Conservation (phyloP, 2,797 vertebrate genomes). For the Helostoma temminkii region DNA sequence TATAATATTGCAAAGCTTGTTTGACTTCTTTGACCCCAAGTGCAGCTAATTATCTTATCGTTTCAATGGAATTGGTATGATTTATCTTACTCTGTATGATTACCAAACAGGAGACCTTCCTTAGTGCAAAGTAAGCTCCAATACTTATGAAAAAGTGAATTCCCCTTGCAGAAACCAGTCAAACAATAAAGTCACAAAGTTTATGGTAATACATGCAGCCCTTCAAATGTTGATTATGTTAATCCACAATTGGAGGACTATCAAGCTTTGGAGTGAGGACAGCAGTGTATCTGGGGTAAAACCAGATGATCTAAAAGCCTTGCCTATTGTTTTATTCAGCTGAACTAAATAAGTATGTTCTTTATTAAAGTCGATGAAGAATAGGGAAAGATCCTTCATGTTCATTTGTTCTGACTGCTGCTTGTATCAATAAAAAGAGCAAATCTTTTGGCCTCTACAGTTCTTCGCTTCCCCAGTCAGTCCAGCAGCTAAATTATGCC, state of each 20-base stretch:
- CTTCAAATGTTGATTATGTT: conserved; percentile 24
- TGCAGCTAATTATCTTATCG: too few relatives aligned
- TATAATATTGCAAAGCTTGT: not conserved
- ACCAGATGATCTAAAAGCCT: conserved; percentile 19
- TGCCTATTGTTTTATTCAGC: conserved; percentile 1
- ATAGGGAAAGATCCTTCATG: not conserved
- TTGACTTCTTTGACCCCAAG: too few relatives aligned
- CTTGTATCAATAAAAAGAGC: conserved; percentile 38
- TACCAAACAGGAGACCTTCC: not conserved
- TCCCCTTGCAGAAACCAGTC: not conserved
- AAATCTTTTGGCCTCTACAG: conserved; percentile 50
- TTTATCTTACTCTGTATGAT: not conserved
- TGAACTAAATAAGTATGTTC: conserved; percentile 12
- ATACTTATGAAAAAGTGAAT: not conserved
- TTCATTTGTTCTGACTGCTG: conserved; percentile 40
- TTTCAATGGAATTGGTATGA: not conserved
- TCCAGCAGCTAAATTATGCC: conserved; percentile 68
- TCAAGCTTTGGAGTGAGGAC: conserved; percentile 6
- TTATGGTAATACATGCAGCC: conserved; percentile 39
- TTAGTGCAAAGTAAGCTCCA: not conserved
- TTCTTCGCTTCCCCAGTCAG: conserved; percentile 54
- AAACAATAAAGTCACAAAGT: not conserved
- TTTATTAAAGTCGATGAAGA: not conserved
- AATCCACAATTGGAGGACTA: conserved; percentile 15
- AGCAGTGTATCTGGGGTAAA: conserved; percentile 28